Base-by-base conservation (phyloP, 2,797 vertebrate genomes). In the Microcaecilia unicolor region DNA sequence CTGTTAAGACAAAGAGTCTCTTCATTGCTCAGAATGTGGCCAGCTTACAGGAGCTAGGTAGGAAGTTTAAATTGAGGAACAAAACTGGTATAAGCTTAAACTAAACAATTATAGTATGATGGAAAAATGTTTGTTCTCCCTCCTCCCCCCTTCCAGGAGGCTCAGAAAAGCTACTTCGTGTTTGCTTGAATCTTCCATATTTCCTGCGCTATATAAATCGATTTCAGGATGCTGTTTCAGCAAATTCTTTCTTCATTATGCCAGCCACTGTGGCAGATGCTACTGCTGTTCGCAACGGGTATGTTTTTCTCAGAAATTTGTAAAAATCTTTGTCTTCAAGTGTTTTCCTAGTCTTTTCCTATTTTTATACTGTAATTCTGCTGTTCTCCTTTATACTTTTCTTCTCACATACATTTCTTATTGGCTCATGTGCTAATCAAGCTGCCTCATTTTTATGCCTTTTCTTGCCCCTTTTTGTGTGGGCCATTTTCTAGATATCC, bases 191-290 rank as follows among this genome's bases (percentile, higher is more conserved):
- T 71, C 85, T 99, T 59, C 96, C 96, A 0, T 99, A 99, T 71
- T 99, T 99, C 55, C 72, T 99, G 32, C 87, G 96, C 51, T 99
- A 99, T 76, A 99, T 99, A 61, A 99, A 99, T 71, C 89, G 96
- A 10, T 98, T 98, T 60, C 95, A 99, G 68, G 96, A 98, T 12
- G 95, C 96, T 0, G 94, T 99, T 30, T 87, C 91, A 1, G 93
- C 96, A 54, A 98, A 95, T 62, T 98, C 94, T 4, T 99, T 99
- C 70, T 99, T 99, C 48, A 98, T 99, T 64, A 99, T 99, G 96
- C 96, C 96, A 1, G 96, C 96, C 18, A 99, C 96, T 0, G 96
- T 99, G 34, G 93, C 93, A 4, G 96, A 99, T 22, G 96, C 96
- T 64, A 99, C 95, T 3, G 94, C 96, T 19, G 95, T 99, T 40